Conservation (phyloP, 2,797 vertebrate species). For the Leucoraja ocellata region DNA sequence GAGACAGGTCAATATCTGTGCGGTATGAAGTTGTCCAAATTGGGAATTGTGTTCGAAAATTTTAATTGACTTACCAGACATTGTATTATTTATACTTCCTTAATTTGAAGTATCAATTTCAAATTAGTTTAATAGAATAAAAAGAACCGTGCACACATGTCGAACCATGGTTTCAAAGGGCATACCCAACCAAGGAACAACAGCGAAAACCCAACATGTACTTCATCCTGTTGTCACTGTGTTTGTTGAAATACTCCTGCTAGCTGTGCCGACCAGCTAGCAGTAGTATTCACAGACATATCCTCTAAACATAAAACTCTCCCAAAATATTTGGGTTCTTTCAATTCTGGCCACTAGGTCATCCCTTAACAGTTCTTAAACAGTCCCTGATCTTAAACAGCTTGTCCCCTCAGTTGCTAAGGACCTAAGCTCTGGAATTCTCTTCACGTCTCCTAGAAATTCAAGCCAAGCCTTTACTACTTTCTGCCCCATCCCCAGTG, state of each 20-base stretch:
- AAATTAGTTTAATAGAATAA: neutral
- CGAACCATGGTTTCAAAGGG: conserved; percentile 57
- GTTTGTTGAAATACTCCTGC: neutral
- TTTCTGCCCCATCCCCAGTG: neutral
- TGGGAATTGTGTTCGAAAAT: neutral
- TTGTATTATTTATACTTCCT: neutral
- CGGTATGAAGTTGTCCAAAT: neutral
- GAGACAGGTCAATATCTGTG: neutral
- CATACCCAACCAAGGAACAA: conserved; percentile 60
- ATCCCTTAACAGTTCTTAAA: too few relatives aligned
- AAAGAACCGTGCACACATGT: conserved; percentile 63
- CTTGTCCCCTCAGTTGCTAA: too few relatives aligned
- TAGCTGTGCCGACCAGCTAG: too few relatives aligned
- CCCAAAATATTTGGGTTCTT: too few relatives aligned
- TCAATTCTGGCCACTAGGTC: too few relatives aligned
- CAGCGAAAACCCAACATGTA: conserved; percentile 56
- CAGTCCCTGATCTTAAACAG: too few relatives aligned
- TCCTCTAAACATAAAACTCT: too few relatives aligned
- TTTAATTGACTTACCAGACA: neutral
- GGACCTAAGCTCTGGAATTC: too few relatives aligned
- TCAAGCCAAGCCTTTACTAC: neutral
- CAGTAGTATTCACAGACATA: too few relatives aligned
- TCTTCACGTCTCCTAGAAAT: too few relatives aligned
- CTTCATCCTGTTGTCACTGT: conserved; percentile 48
- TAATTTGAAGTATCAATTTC: neutral